Percentiles rank a stretch among this genome's conserved stretches.
phyloP scores from a whole-genome alignment of 2,888 invertebrate species.

The Cactoblastis cactorum region DNA sequence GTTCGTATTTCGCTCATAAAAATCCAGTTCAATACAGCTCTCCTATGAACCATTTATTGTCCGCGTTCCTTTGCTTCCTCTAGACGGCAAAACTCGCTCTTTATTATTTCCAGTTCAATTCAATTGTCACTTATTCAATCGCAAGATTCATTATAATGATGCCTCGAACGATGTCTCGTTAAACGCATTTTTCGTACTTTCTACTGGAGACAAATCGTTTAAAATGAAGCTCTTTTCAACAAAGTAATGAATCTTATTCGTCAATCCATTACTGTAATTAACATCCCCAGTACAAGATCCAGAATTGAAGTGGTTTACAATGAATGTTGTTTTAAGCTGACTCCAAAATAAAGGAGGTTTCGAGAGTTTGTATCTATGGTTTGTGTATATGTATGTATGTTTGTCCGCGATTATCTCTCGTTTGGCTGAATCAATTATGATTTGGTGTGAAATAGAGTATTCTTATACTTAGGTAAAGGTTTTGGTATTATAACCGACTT shows the following conservation, averaged over 20 bases:
- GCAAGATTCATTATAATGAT: constrained; percentile 36
- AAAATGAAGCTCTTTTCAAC: not conserved
- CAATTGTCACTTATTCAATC: constrained; percentile 39
- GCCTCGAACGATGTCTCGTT: constrained; percentile 22
- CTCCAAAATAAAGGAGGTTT: too few species aligned
- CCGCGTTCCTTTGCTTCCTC: constrained; percentile 45
- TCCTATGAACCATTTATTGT: constrained; percentile 57
- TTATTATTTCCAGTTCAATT: constrained; percentile 50
- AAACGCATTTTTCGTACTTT: constrained; percentile 4
- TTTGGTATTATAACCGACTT: too few species aligned
- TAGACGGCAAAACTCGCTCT: constrained; percentile 48
- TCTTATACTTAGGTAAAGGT: too few species aligned
- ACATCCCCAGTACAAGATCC: too few species aligned
- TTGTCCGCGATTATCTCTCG: too few species aligned
- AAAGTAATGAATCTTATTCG: not conserved
- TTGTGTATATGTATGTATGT: too few species aligned
- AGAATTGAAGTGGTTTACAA: too few species aligned
- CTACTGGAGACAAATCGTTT: not conserved
- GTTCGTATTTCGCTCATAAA: constrained; percentile 33
- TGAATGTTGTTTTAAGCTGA: not conserved
- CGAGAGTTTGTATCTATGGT: too few species aligned
- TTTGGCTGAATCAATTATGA: too few species aligned
- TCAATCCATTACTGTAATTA: not conserved
- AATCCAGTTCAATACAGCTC: constrained; percentile 28
- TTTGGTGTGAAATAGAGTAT: too few species aligned